Conservation (phyloP, 2,113 vertebrate genomes). For the Sylvia atricapilla region DNA sequence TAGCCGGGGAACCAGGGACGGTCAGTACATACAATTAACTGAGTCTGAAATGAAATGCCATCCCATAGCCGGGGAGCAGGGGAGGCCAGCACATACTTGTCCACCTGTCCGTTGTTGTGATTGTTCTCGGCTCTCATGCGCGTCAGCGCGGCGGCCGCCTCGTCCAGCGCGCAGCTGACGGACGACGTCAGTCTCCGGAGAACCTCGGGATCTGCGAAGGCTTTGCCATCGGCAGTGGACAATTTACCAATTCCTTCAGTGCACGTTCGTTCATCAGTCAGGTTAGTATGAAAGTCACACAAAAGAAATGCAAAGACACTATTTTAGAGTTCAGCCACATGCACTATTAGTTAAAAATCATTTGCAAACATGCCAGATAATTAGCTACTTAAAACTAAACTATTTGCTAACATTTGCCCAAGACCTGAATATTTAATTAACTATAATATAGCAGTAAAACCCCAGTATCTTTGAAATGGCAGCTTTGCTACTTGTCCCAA, state of each 20-base stretch:
- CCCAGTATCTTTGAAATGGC: neutral
- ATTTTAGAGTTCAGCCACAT: conserved; percentile 66
- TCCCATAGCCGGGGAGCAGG: rapidly evolving
- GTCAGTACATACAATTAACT: neutral
- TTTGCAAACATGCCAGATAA: conserved; percentile 48
- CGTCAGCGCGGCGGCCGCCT: conserved; percentile 95
- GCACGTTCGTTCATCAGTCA: conserved; percentile 64
- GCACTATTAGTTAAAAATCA: conserved; percentile 62
- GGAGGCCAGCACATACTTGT: conserved; percentile 87
- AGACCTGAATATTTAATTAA: neutral
- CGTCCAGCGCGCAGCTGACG: conserved; percentile 97
- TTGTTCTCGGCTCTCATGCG: conserved; percentile 98
- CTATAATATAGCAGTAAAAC: neutral
- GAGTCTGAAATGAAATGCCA: no score
- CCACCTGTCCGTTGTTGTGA: conserved; percentile 92
- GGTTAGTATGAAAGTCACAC: conserved; percentile 71
- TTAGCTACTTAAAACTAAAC: neutral
- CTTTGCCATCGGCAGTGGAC: conserved; percentile 99
- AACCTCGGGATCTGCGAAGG: conserved; percentile 99
- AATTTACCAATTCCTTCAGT: conserved; percentile 97
- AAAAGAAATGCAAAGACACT: conserved; percentile 71
- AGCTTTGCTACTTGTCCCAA: neutral
- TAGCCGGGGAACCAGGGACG: rapidly evolving
- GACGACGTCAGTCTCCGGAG: conserved; percentile 96
- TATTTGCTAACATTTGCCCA: neutral